Evolutionary conservation across 2,113 vertebrate species (phyloP), one percentile per base, ranked within the genome.

Genomic region (Oreocharis arfaki): DNA sequence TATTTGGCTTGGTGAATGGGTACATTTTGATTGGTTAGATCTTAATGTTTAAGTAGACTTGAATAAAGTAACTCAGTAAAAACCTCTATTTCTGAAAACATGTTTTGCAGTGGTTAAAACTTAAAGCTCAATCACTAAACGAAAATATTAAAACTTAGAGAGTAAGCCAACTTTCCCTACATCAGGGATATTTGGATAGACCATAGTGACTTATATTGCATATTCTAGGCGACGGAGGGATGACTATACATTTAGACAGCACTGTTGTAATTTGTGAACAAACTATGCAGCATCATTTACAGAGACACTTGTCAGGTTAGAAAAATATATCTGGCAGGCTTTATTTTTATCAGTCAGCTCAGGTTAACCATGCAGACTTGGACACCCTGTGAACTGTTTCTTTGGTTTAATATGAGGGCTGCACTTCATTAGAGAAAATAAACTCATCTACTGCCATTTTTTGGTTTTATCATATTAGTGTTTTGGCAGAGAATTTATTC

Each of bases 401-500:
- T 92, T 90, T 78, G 63, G 24, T 90, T 86, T 93, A 83, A 85
- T 79, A 70, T 68, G 35, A 78, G 63, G 61, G 32, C 74, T 85
- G 76, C 1, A n/a, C 86, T 96, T 96, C 53, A 23, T 91, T 97
- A 97, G 84, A 93, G 92, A 95, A 97, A 95, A 97, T 70, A 94
- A 79, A 94, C 94, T 96, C 95, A 97, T 90, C 87, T 84, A 88
- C 78, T 96, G 92, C 93, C 83, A 85, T 95, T 97, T 97, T 91
- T 90, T 96, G 56, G 7, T 97, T 97, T 95, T 94, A 93, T 96
- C 70, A 74, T 88, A 95, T 95, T 96, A 89, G 50, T 13, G 9
- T 75, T 97, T 97, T 88, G 93, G 87, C 92, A 96, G 87, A 93
- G 86, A 97, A 97, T 97, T 97, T 92, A 93, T 98, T 96, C 88